Evolutionary conservation across 2,888 invertebrate genomes (phyloP).

Genomic region (Resseliella maxima): DNA sequence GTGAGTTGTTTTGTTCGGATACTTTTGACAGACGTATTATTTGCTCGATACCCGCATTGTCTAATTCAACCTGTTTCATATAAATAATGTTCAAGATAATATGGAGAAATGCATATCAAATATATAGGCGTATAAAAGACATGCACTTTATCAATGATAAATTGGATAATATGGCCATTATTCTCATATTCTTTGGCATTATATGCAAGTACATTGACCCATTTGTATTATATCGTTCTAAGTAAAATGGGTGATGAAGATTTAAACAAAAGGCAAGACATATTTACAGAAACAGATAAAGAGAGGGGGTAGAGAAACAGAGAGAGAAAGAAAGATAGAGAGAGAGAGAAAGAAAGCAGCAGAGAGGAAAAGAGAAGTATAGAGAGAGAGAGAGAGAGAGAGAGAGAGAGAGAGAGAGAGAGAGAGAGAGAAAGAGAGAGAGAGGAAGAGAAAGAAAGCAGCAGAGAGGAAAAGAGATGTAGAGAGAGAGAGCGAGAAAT

Average conservation of each 20-base stretch:
- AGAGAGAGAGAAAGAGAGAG: no score
- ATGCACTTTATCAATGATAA: neutral
- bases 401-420: no score
- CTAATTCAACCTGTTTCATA: neutral
- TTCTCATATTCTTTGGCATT: neutral
- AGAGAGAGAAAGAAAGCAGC: no score
- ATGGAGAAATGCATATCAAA: neutral
- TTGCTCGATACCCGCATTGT: neutral
- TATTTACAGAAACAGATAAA: no score
- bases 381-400: no score
- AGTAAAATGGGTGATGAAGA: neutral
- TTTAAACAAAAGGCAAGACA: neutral
- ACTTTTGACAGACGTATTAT: neutral
- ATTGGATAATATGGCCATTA: conserved; percentile 18
- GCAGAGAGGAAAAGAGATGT: no score
- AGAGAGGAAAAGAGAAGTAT: no score
- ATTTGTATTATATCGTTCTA: neutral
- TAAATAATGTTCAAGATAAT: neutral
- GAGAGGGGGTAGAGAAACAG: no score
- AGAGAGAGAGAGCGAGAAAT: no score
- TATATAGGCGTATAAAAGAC: neutral
- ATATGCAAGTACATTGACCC: conserved; percentile 26
- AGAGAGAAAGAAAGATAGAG: no score
- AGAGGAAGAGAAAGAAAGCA: no score
- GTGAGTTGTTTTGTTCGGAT: no score